Evolutionary conservation across 2,888 invertebrate genomes (phyloP).

Genomic region (Hermodice carunculata): DNA sequence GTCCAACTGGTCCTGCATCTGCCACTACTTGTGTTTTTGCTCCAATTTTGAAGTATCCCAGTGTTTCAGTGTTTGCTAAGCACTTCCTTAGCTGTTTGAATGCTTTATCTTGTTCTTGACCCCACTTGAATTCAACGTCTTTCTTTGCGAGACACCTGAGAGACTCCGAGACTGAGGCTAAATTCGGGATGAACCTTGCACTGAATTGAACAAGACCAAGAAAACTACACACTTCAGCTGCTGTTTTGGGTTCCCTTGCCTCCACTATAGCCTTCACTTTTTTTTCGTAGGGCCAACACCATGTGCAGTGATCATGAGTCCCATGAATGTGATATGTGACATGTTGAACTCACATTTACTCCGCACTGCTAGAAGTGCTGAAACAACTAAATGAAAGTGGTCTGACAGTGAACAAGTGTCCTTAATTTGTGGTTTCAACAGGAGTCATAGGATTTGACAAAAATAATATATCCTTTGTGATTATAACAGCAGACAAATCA

Average conservation of each 20-base stretch:
- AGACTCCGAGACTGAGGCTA: conserved; percentile 1
- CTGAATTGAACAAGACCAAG: conserved; percentile 39
- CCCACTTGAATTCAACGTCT: conserved; percentile 6
- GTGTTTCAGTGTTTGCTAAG: neutral
- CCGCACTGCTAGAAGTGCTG: no score
- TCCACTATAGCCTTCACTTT: conserved; percentile 22
- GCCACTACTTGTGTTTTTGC: conserved; percentile 14
- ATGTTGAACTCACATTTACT: conserved; percentile 5
- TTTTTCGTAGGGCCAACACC: neutral
- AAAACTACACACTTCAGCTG: conserved; percentile 46
- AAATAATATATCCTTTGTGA: no score
- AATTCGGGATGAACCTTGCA: conserved; percentile 2
- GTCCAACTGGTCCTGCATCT: conserved; percentile 33
- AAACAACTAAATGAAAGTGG: no score
- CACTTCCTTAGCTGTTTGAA: conserved; percentile 9
- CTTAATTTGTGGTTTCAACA: no score
- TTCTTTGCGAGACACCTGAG: neutral
- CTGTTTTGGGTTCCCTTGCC: conserved; percentile 44
- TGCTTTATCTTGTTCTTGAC: neutral
- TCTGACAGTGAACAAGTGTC: no score
- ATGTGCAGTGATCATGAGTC: conserved; percentile 18
- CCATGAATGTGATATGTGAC: conserved; percentile 9
- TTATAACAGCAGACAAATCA: no score
- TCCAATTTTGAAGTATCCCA: neutral
- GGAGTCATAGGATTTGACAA: no score